These are phyloP conservation scores for Tachina lurida DNA, from an alignment of 2,888 invertebrate species.

Conservation along the genomic window DNA sequence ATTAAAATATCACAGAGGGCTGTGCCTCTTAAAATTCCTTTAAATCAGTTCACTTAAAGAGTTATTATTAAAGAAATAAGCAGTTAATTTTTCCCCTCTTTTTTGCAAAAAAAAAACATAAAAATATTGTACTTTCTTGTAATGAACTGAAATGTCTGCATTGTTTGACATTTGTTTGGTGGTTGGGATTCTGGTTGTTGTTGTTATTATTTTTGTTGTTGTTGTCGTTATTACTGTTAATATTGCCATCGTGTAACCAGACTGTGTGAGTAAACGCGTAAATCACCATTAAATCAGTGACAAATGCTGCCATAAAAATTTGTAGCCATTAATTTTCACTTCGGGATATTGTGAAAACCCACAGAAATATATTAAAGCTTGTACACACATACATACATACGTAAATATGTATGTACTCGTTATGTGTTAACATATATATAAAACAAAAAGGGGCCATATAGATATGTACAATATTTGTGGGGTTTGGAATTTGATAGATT, in stretches of 20 bases:
- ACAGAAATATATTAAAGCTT: conserved; percentile 42
- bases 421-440: too few species aligned
- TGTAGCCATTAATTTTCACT: conserved; percentile 72
- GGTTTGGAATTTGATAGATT: background rate
- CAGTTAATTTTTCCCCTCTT: too few species aligned
- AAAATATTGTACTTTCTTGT: background rate
- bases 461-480: too few species aligned
- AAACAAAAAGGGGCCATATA: too few species aligned
- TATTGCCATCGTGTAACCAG: background rate
- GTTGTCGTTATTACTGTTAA: background rate
- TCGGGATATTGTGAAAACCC: conserved; percentile 66
- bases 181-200: background rate
- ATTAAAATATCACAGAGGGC: too few species aligned
- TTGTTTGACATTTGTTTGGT: conserved; percentile 42
- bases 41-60: too few species aligned
- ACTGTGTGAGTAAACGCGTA: conserved; percentile 57
- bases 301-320: conserved; percentile 73
- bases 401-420: too few species aligned
- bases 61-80: too few species aligned
- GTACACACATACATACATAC: background rate
- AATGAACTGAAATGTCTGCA: conserved; percentile 7
- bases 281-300: conserved; percentile 72
- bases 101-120: too few species aligned
- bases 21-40: too few species aligned
- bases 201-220: background rate